Evolutionary conservation across 1,140 invertebrate genomes (phyloP).

Genomic region (Mactra quadrangularis): DNA sequence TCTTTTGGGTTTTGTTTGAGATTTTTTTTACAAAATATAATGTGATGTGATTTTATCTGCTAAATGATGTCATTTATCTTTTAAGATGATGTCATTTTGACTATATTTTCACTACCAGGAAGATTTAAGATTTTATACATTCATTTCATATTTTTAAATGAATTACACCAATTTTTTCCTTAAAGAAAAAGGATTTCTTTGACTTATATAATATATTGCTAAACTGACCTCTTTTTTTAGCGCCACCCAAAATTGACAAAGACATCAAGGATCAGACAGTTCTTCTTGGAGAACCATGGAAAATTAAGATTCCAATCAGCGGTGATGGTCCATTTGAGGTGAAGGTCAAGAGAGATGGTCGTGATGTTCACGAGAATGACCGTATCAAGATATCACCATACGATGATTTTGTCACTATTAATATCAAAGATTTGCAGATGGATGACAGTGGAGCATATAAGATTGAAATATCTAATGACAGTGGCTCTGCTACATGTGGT

Average conservation of each 20-base stretch:
- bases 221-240: too few species aligned
- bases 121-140: too few species aligned
- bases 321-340: conserved; percentile 97
- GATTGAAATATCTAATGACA: conserved; percentile 95
- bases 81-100: too few species aligned
- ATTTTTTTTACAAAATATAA: too few species aligned
- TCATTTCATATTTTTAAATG: too few species aligned
- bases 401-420: conserved; percentile 96
- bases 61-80: too few species aligned
- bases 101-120: too few species aligned
- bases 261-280: conserved; percentile 80
- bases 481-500: conserved; percentile 93
- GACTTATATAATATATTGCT: too few species aligned
- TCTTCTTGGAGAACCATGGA: conserved; percentile 82
- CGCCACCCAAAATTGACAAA: conserved; percentile 89
- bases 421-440: conserved; percentile 78
- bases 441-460: conserved; percentile 86
- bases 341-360: conserved; percentile 92
- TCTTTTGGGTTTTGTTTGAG: too few species aligned
- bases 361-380: conserved; percentile 88
- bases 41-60: too few species aligned
- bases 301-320: conserved; percentile 83
- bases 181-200: too few species aligned
- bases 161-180: too few species aligned
- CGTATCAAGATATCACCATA: conserved; percentile 97